Evolutionary conservation across 2,888 invertebrate species (phyloP), one percentile per base, ranked within the genome.

Genomic region (Agonopterix heracliana): DNA sequence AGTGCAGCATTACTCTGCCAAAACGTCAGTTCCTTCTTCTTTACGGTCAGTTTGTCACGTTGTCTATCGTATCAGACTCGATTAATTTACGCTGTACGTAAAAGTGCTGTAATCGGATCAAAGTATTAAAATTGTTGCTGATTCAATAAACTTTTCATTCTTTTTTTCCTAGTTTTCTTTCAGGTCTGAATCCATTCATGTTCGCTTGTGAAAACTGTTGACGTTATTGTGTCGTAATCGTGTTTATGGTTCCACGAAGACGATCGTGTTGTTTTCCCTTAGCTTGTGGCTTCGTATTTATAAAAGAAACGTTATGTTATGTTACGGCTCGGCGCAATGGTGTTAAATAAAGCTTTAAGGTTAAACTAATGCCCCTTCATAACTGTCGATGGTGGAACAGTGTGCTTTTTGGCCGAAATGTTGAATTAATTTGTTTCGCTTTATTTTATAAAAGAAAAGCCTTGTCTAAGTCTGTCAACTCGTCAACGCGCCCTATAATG

Each of bases 201-300:
- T 9, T 38, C 38, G 38, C n/a, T 38, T 38, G 38, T 38, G 38
- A 38, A n/a, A 38, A 38, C 38, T n/a, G 9, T 38, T 38, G 38
- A 38, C n/a, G 3, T 38, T 53, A 48, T 49, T 54, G 52, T 56
- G 52, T 50, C 44, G 46, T 50, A 46, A 50, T 46, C 43, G 17
- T 38, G 42, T 49, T 50, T 54, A 51, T 47, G 49, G 51, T 54
- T 61, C 38, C n/a, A 51, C 51, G 47, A 41, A 51, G 53, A 52
- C 52, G 53, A 34, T 12, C 38, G 10, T 14, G 13, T 14, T 44
- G 46, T 46, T 55, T 55, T 61, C 55, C 51, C 49, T 54, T 12
- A 13, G 41, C 9, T 9, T 12, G 13, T 13, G 41, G 41, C 38
- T 26, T 26, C 26, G 26, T 26, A 26, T 26, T 26, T 26, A 26